Conservation (phyloP, 2,113 vertebrate species). For the Pica pica region DNA sequence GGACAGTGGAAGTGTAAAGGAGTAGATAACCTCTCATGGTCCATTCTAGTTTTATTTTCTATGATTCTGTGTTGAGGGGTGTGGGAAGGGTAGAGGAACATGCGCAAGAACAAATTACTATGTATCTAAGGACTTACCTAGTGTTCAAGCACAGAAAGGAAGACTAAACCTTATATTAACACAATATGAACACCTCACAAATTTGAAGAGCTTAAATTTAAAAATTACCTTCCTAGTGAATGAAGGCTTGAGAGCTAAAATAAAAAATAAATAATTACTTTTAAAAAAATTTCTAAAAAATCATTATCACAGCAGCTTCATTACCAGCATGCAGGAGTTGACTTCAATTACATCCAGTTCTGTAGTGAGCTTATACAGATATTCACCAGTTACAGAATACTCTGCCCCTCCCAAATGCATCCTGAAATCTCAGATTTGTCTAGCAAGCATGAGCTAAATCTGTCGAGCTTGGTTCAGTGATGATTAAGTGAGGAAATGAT, state of each 20-base stretch:
- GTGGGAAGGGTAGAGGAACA: neutral
- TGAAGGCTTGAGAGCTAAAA: neutral
- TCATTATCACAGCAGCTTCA: neutral
- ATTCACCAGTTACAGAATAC: neutral
- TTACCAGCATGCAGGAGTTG: neutral
- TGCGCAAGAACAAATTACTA: neutral
- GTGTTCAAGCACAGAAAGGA: neutral
- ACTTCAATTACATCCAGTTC: neutral
- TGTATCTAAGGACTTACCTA: neutral
- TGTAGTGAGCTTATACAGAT: neutral
- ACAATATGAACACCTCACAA: neutral
- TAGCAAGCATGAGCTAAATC: constrained; percentile 58
- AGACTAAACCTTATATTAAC: neutral
- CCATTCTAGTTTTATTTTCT: neutral
- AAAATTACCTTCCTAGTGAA: neutral
- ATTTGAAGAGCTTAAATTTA: neutral
- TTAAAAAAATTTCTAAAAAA: neutral
- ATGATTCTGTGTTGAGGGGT: neutral
- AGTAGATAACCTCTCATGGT: neutral
- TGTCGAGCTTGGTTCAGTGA: constrained; percentile 39
- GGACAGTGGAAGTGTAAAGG: neutral
- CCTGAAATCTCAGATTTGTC: constrained; percentile 32
- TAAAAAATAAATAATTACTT: neutral
- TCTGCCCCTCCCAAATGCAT: neutral
- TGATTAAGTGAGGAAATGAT: constrained; percentile 51